phyloP scores from a whole-genome alignment of 2,113 vertebrate species.

The Callipepla squamata region DNA sequence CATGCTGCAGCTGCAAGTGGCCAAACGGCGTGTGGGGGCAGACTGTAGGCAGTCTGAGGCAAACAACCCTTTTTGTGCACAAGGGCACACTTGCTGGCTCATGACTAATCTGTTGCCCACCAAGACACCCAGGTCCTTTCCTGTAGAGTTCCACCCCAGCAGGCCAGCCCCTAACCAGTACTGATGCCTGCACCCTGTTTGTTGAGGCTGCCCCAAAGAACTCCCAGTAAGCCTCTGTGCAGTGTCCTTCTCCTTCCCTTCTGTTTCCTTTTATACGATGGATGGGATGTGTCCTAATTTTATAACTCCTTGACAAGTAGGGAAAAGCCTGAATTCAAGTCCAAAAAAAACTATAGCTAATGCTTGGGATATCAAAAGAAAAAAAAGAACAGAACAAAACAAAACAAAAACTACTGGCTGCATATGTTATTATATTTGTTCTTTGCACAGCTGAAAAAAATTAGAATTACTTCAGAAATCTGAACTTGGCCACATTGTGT shows the following conservation, averaged over 20 bases:
- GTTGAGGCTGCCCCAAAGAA: neutral
- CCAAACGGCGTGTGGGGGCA: neutral
- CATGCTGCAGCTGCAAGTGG: rapidly evolving
- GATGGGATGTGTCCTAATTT: conserved; percentile 15
- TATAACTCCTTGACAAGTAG: conserved; percentile 19
- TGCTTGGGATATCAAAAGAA: conserved; percentile 10
- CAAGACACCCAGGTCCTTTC: too few species aligned
- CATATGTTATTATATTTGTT: conserved; percentile 12
- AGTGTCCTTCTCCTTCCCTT: neutral
- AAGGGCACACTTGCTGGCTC: too few species aligned
- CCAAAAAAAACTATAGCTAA: conserved; percentile 19
- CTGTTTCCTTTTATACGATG: neutral
- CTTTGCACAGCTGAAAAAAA: conserved; percentile 7
- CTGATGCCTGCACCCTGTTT: neutral
- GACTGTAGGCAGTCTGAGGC: neutral
- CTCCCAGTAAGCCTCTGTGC: neutral
- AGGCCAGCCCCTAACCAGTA: too few species aligned
- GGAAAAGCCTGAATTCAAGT: conserved; percentile 28
- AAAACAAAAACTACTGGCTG: neutral
- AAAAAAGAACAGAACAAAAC: too few species aligned
- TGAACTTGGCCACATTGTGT: neutral
- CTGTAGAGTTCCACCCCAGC: too few species aligned
- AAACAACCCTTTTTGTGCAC: neutral
- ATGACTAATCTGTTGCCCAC: too few species aligned
- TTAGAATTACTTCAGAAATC: conserved; percentile 3